Evolutionary conservation across 2,797 vertebrate species (phyloP), one percentile per base, ranked within the genome.

Genomic region (Chiloscyllium punctatum): DNA sequence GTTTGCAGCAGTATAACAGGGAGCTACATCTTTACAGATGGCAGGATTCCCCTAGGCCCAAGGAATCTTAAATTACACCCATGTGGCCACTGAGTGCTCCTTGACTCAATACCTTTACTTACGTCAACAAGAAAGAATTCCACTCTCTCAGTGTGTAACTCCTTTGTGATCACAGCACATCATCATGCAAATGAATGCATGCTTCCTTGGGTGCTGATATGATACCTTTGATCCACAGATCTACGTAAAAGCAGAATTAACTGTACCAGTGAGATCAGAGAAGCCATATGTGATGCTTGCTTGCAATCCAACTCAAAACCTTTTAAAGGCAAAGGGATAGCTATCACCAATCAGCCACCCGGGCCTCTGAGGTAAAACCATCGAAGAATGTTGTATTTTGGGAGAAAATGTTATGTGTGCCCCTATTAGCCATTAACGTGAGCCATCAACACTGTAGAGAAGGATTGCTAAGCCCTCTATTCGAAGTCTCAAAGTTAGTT

Each of bases 21-120:
- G 90, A 66, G 23, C 37, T 69, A 66, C n/a, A 69, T 37, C 42
- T 92, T 92, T 92, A 92, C 62, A 91, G 62, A 92, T 92, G 62
- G 62, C 2, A 68, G 90, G 21, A n/a, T 91, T 91, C 88, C 88
- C 88, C 87, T 57, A 62, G 87, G 53, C 88, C 51, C 87, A 88
- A 62, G 51, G 27, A 57, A 4, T 21, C 33, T 91, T 91, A 66
- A 66, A 37, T 91, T 37, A 16, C 57, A 62, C 88, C 57, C 57
- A n/a, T 18, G 16, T 37, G 57, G 88, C 25, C 57, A 66, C 37
- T 77, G 33, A 84, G 37, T 84, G 79, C 37, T 84, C 79, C 37
- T 84, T 84, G 13, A 25, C 88, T 91, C 16, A 91, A 91, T 21
- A n/a, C 1, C 18, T 91, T n/a, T 91, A 42, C 62, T n/a, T 92